A percentile compares a stretch with the other conserved stretches of the same genome.
These are phyloP conservation scores for Euclidia mi DNA, from an alignment of 2,888 invertebrate species.

Conservation along the genomic window DNA sequence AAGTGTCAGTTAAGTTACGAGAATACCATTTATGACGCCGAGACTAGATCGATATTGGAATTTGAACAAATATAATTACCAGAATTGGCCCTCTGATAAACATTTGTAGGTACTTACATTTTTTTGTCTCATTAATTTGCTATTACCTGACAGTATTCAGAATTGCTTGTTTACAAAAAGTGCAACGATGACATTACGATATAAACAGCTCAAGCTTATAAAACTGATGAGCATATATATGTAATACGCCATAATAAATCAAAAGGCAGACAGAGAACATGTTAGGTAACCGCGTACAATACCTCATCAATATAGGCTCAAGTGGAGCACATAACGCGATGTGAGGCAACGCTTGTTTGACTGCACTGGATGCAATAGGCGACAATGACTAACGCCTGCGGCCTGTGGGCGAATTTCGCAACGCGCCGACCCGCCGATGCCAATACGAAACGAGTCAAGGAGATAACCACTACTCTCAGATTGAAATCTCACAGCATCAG, in stretches of 20 bases:
- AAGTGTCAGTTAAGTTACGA: no score
- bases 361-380: slow-evolving; percentile 74
- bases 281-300: slow-evolving; percentile 42
- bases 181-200: slow-evolving; percentile 1
- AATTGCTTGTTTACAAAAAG: slow-evolving; percentile 14
- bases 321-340: slow-evolving; percentile 50
- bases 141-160: slow-evolving; percentile 5
- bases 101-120: slow-evolving; percentile 45
- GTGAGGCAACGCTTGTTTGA: slow-evolving; percentile 57
- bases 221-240: not conserved
- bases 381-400: slow-evolving; percentile 82
- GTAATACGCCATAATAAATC: slow-evolving; percentile 14
- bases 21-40: no score
- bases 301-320: slow-evolving; percentile 46
- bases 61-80: no score
- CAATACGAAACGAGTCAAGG: slow-evolving; percentile 82
- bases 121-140: slow-evolving; percentile 37
- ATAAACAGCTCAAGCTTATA: not conserved
- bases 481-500: slow-evolving; percentile 73
- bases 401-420: slow-evolving; percentile 79
- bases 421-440: slow-evolving; percentile 73
- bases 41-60: no score
- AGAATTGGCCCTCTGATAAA: no score
- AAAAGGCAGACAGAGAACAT: slow-evolving; percentile 19
- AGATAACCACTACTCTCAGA: slow-evolving; percentile 65